A percentile compares a stretch with the other conserved stretches of the same genome.
Evolutionary conservation across 1,140 invertebrate species (phyloP).

Genomic region (Onthophagus taurus): DNA sequence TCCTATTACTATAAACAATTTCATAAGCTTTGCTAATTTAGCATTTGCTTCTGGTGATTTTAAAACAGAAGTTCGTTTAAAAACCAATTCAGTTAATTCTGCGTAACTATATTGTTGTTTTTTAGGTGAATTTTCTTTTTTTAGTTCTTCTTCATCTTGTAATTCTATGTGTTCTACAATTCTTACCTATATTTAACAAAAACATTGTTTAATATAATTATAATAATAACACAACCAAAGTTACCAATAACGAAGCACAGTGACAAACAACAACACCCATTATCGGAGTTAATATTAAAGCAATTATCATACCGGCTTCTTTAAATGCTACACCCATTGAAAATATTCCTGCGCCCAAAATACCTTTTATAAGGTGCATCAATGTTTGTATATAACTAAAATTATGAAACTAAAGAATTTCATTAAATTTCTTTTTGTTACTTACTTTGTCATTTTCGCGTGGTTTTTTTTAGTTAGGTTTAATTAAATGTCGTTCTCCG

Average conservation of each 20-base stretch:
- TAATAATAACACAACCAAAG: no score
- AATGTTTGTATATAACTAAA: slow-evolving; percentile 5
- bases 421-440: no score
- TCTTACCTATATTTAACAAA: not conserved
- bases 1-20: not conserved
- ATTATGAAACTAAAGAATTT: no score
- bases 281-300: not conserved
- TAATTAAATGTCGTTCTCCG: no score
- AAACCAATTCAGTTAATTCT: not conserved
- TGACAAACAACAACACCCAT: not conserved
- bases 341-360: slow-evolving; percentile 3
- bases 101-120: no score
- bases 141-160: not conserved
- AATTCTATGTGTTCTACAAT: not conserved
- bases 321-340: slow-evolving; percentile 6
- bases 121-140: slow-evolving; percentile 7
- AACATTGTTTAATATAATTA: no score
- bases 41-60: not conserved
- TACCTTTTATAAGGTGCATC: slow-evolving; percentile 6
- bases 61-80: no score
- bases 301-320: not conserved
- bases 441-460: no score
- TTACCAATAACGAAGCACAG: slow-evolving; percentile 1
- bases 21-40: slow-evolving; percentile 1
- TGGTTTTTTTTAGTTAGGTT: no score